A percentile compares a stretch with the other conserved stretches of the same genome.
These are phyloP conservation scores for Oreonectes daqikongensis DNA, from an alignment of 2,797 vertebrate genomes.

Conservation along the genomic window DNA sequence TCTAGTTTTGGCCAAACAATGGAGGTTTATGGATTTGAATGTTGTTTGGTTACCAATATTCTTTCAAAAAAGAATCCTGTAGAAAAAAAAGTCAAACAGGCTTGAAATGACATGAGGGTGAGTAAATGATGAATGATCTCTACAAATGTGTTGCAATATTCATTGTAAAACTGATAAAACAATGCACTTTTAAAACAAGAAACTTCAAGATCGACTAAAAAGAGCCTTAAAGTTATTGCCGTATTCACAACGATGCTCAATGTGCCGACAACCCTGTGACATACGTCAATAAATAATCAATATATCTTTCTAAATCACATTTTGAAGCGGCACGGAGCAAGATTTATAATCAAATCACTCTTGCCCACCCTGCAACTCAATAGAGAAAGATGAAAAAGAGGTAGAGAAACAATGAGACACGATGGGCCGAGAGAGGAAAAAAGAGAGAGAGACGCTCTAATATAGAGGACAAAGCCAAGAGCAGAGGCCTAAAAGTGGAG, in stretches of 20 bases:
- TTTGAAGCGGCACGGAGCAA: background rate
- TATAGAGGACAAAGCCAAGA: conserved; percentile 72
- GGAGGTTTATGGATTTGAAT: no score
- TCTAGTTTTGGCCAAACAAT: no score
- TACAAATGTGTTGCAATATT: no score
- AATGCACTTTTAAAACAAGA: no score
- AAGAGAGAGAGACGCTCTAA: conserved; percentile 59
- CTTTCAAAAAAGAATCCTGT: no score
- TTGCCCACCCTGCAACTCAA: conserved; percentile 21
- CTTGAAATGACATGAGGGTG: no score
- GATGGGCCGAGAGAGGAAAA: conserved; percentile 23
- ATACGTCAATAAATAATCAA: background rate
- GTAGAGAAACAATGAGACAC: conserved; percentile 43
- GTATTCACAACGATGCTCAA: background rate
- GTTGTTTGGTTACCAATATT: no score
- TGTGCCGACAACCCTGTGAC: background rate
- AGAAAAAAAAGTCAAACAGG: no score
- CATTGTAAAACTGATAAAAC: no score
- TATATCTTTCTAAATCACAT: background rate
- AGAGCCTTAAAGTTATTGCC: background rate
- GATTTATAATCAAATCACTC: conserved; percentile 44
- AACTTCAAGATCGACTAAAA: background rate
- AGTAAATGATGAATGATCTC: no score
- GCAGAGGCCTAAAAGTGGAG: conserved; percentile 71
- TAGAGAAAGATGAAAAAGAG: conserved; percentile 39